Conservation (phyloP, 2,888 invertebrate species). For the Ceraclea dissimilis region DNA sequence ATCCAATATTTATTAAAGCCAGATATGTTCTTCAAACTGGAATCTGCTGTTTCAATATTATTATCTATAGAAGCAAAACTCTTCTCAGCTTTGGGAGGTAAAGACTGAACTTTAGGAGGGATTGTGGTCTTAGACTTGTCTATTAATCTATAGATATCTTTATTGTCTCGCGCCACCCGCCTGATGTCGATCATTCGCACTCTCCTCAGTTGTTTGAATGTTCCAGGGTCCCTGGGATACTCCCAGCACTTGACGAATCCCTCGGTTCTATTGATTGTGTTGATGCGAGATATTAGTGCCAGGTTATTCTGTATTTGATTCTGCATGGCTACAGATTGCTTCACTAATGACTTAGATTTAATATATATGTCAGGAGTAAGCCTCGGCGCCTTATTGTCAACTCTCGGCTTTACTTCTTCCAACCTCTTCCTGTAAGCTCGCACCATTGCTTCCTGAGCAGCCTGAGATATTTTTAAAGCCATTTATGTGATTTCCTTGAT, state of each 20-base stretch:
- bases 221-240: background rate
- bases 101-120: background rate
- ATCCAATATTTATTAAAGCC: constrained; percentile 13
- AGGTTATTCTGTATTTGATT: constrained; percentile 7
- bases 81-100: constrained; percentile 6
- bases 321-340: background rate
- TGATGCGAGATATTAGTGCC: constrained; percentile 5
- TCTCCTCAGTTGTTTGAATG: constrained; percentile 3
- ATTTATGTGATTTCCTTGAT: too few relatives aligned
- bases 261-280: constrained; percentile 9
- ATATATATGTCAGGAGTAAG: constrained; percentile 14
- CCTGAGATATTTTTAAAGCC: background rate
- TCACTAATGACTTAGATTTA: constrained; percentile 7
- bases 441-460: background rate
- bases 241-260: constrained; percentile 12
- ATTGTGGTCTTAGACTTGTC: background rate
- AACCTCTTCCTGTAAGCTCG: constrained; percentile 3
- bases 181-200: background rate
- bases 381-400: constrained; percentile 10
- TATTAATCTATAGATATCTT: constrained; percentile 4
- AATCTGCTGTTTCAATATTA: constrained; percentile 7
- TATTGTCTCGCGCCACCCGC: background rate
- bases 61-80: background rate
- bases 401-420: background rate
- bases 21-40: constrained; percentile 4